Percentiles rank a stretch among this genome's conserved stretches.
These are phyloP conservation scores for Acyrthosiphon pisum DNA, from an alignment of 1,140 invertebrate genomes.

Conservation along the genomic window DNA sequence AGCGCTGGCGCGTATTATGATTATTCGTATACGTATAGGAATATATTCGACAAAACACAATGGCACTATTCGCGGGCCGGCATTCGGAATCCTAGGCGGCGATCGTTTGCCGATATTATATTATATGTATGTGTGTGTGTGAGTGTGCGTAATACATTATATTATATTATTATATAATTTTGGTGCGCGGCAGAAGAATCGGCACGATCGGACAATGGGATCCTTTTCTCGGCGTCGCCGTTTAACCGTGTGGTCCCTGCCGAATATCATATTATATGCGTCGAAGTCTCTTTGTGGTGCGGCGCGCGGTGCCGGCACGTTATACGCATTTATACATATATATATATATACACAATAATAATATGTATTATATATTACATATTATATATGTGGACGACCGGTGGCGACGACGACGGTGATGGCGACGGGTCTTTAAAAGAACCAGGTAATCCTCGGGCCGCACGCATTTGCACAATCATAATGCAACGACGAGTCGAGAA, in stretches of 20 bases:
- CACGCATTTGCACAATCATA: slow-evolving; percentile 54
- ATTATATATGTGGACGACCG: background rate
- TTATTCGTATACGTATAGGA: background rate
- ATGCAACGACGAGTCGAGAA: background rate
- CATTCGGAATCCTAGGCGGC: slow-evolving; percentile 10
- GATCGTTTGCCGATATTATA: background rate
- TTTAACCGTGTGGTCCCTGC: slow-evolving; percentile 25
- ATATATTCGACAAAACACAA: background rate
- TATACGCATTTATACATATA: background rate
- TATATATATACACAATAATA: background rate
- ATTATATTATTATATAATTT: background rate
- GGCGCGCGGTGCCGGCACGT: background rate
- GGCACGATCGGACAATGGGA: slow-evolving; percentile 49
- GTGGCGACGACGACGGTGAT: background rate
- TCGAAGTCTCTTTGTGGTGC: background rate
- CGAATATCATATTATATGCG: background rate
- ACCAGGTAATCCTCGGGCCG: slow-evolving; percentile 48
- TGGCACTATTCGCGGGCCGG: background rate
- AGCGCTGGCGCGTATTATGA: background rate
- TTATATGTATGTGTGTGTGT: background rate
- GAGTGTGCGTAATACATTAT: background rate
- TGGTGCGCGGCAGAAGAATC: slow-evolving; percentile 8
- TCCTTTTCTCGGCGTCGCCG: slow-evolving; percentile 12
- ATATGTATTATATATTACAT: background rate
- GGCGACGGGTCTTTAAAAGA: slow-evolving; percentile 16